Evolutionary conservation across 1,140 invertebrate species (phyloP), one percentile per base, ranked within the genome.

Genomic region (Drosophila ercepeae): DNA sequence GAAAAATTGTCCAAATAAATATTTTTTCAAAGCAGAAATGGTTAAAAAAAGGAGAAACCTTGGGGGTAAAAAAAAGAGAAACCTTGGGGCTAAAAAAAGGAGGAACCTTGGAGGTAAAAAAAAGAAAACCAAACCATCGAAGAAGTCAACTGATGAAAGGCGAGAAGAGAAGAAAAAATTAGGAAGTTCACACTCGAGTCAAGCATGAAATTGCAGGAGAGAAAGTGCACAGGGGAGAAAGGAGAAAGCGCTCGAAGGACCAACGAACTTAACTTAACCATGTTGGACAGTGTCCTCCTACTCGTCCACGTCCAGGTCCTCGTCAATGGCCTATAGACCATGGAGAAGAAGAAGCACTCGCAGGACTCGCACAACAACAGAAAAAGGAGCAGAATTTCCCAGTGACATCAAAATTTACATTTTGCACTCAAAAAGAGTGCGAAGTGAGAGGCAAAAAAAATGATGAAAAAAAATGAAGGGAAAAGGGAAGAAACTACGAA

Each of bases 321-420:
- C 64, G 57, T 78, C 68, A 71, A 67, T 70, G 59, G 44, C 46
- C 63, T 52, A 67, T 52, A 34, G 59, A 50, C 23, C 13, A 51
- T 13, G 19, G 14, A 63, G 36, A 42, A 23, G 41, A 34, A 46
- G 39, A 1, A 16, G 36, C 4, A 32, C n/a, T n/a, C n/a, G n/a
- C 14, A 39, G 36, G 36, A 39, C 36, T 39, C 36, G 4, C 36
- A 13, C 11, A 7, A 7, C n/a, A 36, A 36, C n/a, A 36, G 32
- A 48, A 46, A 45, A 50, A 70, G 76, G 49, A 36, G 45, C 29
- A 41, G 61, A 75, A 52, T 75, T 60, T 59, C 42, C 59, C 42
- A 75, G 59, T 76, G 77, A 81, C 77, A 75, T 71, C 49, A 58
- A 71, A 76, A 76, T 81, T 70, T 79, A 79, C 70, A 78, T 79